phyloP scores from a whole-genome alignment of 1,140 invertebrate genomes.

The Leptopilina clavipes region DNA sequence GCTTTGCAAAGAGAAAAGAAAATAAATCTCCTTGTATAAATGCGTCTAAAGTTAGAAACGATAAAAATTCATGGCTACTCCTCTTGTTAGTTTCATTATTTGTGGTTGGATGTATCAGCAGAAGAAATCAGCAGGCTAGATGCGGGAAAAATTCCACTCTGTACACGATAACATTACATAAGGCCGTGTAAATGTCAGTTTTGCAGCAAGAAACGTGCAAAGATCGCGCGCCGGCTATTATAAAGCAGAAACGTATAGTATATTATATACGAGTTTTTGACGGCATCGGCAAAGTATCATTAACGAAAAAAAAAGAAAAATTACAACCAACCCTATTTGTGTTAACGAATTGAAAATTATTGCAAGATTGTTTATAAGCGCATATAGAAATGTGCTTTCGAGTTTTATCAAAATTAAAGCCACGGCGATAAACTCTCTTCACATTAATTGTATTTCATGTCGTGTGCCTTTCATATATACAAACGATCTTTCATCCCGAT shows the following conservation, averaged over 20 bases:
- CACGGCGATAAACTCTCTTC: neutral
- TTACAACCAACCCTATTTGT: too few relatives aligned
- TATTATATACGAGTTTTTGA: too few relatives aligned
- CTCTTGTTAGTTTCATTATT: conserved; percentile 5
- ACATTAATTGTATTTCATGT: conserved; percentile 3
- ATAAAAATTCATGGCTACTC: neutral
- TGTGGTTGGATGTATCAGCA: conserved; percentile 3
- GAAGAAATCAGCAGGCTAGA: neutral
- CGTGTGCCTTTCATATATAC: neutral
- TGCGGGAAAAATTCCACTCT: neutral
- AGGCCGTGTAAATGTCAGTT: conserved; percentile 17
- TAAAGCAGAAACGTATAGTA: too few relatives aligned
- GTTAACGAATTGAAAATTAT: too few relatives aligned
- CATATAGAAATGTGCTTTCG: neutral
- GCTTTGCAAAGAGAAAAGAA: too few relatives aligned
- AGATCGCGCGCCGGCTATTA: neutral
- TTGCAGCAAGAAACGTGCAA: conserved; percentile 25
- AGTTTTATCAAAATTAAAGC: neutral
- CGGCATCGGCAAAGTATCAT: too few relatives aligned
- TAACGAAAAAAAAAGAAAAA: too few relatives aligned
- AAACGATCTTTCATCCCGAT: neutral
- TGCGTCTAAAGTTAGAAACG: too few relatives aligned
- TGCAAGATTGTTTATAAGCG: too few relatives aligned
- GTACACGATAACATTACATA: conserved; percentile 25
- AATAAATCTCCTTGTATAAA: too few relatives aligned